A percentile compares a stretch with the other conserved stretches of the same genome.
phyloP scores from a whole-genome alignment of 2,113 vertebrate species.

The Esox niger region DNA sequence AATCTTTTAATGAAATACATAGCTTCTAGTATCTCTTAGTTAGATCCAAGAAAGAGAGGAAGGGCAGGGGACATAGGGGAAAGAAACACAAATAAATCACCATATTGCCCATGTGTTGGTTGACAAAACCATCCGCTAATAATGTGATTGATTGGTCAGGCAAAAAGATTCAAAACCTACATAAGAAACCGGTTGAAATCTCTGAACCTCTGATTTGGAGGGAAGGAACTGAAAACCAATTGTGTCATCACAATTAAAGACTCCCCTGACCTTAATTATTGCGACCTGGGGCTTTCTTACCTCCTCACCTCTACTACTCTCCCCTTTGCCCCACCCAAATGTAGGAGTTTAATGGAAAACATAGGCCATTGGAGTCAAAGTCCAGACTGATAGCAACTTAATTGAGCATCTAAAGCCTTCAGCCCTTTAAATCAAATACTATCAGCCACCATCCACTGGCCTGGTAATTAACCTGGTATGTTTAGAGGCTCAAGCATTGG shows the following conservation, averaged over 20 bases:
- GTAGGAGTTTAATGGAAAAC: conserved; percentile 86
- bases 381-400: conserved; percentile 95
- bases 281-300: conserved; percentile 82
- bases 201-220: conserved; percentile 72
- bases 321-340: conserved; percentile 67
- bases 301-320: too few species aligned
- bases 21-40: conserved; percentile 26
- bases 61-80: neutral
- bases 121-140: conserved; percentile 75
- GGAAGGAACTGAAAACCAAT: conserved; percentile 85
- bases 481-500: conserved; percentile 25
- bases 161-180: conserved; percentile 79
- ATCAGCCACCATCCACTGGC: conserved; percentile 85
- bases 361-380: conserved; percentile 93
- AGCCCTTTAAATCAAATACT: conserved; percentile 96
- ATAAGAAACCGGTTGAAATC: conserved; percentile 73
- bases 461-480: conserved; percentile 86
- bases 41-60: conserved; percentile 7
- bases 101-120: conserved; percentile 15
- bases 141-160: conserved; percentile 82
- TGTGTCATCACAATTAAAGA: conserved; percentile 96
- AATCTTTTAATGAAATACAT: conserved; percentile 53
- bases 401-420: conserved; percentile 95
- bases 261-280: conserved; percentile 97
- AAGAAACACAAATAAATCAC: conserved; percentile 55